These are phyloP conservation scores for Thunnus maccoyii DNA, from an alignment of 2,113 vertebrate genomes.

Conservation along the genomic window DNA sequence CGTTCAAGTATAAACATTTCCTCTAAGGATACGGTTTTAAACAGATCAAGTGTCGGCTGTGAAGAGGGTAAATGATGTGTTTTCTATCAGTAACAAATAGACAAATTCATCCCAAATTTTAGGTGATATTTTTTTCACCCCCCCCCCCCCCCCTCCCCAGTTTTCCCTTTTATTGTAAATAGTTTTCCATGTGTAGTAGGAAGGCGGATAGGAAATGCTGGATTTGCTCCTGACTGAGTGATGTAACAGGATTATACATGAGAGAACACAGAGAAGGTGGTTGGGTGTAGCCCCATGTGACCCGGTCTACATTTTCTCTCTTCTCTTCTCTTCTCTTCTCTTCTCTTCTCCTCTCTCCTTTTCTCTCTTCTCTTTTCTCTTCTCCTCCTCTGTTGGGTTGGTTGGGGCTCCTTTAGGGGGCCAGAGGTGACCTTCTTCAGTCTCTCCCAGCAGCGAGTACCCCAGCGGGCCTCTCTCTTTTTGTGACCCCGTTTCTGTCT, in stretches of 20 bases:
- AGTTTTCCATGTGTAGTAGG: background rate
- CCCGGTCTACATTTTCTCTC: constrained; percentile 24
- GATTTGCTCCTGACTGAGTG: constrained; percentile 7
- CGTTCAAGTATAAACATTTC: constrained; percentile 36
- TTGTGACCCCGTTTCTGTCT: constrained; percentile 64
- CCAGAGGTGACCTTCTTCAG: constrained; percentile 76
- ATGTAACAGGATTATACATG: constrained; percentile 32
- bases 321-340: constrained; percentile 15
- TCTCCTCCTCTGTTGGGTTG: background rate
- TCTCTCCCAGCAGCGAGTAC: constrained; percentile 65
- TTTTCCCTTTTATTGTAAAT: background rate
- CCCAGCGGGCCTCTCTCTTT: constrained; percentile 74
- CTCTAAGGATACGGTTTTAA: constrained; percentile 3
- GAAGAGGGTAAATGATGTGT: background rate
- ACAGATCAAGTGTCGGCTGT: background rate
- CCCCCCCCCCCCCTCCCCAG: too few relatives aligned
- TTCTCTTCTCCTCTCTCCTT: background rate
- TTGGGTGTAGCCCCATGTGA: constrained; percentile 59
- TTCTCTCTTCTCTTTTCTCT: background rate
- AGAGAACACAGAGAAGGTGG: constrained; percentile 31
- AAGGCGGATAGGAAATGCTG: background rate
- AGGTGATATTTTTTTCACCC: background rate
- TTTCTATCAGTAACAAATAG: background rate
- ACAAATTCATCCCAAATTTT: background rate
- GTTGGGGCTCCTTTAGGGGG: constrained; percentile 72